Evolutionary conservation across 2,113 vertebrate species (phyloP).

Genomic region (Thunnus maccoyii): DNA sequence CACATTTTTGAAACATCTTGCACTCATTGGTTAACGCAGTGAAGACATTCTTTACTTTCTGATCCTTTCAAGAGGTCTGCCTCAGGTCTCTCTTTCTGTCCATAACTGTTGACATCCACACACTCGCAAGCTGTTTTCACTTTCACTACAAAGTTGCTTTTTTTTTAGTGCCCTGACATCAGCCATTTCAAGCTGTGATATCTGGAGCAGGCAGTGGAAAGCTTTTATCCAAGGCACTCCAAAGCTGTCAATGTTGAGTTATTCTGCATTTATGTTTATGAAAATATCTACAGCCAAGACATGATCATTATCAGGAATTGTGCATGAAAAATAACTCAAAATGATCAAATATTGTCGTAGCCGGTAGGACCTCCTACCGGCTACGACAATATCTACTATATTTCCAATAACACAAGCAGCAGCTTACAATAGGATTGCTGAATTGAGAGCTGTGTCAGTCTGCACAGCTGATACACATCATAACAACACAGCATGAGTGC

Average conservation of each 20-base stretch:
- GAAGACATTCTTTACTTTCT: not conserved
- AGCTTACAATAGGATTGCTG: conserved; percentile 35
- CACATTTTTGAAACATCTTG: not conserved
- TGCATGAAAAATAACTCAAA: too few relatives aligned
- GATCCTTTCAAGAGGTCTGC: not conserved
- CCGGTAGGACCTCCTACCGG: not conserved
- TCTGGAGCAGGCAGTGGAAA: conserved; percentile 49
- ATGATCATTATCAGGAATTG: not conserved
- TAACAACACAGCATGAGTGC: conserved; percentile 57
- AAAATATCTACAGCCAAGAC: not conserved
- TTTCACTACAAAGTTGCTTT: conserved; percentile 52
- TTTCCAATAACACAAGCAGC: not conserved
- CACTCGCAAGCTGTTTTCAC: conserved; percentile 69
- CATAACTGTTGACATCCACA: conserved; percentile 35
- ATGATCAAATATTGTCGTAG: too few relatives aligned
- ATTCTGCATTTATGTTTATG: not conserved
- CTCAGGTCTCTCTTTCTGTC: conserved; percentile 16
- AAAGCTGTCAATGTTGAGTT: not conserved
- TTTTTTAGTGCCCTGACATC: conserved; percentile 38
- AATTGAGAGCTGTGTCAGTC: not conserved
- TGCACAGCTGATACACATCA: conserved; percentile 75
- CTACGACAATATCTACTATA: not conserved
- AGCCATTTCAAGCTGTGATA: conserved; percentile 57
- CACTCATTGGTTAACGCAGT: not conserved
- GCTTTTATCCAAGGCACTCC: not conserved